Evolutionary conservation across 1,140 invertebrate genomes (phyloP).

Genomic region (Sminthurinus signatus): DNA sequence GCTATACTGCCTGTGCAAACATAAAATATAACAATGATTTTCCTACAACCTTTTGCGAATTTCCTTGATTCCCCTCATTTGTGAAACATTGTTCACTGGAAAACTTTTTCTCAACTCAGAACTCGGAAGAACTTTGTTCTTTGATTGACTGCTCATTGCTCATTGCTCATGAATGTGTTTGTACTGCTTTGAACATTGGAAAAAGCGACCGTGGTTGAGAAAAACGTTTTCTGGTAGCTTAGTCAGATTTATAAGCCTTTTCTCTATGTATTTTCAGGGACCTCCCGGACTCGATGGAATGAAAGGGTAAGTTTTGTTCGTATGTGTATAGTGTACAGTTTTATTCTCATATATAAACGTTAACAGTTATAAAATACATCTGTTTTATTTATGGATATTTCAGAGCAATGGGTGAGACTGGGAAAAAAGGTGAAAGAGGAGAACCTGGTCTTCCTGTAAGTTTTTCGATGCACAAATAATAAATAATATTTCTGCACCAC

Average conservation of each 20-base stretch:
- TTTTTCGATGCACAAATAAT: background rate
- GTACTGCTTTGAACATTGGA: background rate
- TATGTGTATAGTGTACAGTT: background rate
- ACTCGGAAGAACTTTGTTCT: too few relatives aligned
- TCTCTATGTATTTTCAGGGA: constrained; percentile 18
- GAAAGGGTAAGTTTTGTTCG: constrained; percentile 16
- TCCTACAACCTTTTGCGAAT: too few relatives aligned
- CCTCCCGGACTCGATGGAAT: constrained; percentile 34
- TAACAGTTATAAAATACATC: background rate
- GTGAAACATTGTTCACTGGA: too few relatives aligned
- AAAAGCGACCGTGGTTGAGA: too few relatives aligned
- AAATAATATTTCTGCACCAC: too few relatives aligned
- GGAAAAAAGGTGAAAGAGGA: constrained; percentile 71
- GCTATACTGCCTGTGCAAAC: background rate
- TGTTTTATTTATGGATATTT: background rate
- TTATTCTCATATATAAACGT: background rate
- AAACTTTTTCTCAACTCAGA: too few relatives aligned
- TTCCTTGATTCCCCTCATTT: too few relatives aligned
- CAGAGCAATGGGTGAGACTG: constrained; percentile 47
- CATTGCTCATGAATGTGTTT: background rate
- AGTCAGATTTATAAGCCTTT: background rate
- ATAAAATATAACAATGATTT: background rate
- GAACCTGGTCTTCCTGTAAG: constrained; percentile 85
- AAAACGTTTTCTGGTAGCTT: too few relatives aligned
- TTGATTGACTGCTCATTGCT: too few relatives aligned